Conservation (phyloP, 2,113 vertebrate genomes). For the Sakesphorus luctuosus region DNA sequence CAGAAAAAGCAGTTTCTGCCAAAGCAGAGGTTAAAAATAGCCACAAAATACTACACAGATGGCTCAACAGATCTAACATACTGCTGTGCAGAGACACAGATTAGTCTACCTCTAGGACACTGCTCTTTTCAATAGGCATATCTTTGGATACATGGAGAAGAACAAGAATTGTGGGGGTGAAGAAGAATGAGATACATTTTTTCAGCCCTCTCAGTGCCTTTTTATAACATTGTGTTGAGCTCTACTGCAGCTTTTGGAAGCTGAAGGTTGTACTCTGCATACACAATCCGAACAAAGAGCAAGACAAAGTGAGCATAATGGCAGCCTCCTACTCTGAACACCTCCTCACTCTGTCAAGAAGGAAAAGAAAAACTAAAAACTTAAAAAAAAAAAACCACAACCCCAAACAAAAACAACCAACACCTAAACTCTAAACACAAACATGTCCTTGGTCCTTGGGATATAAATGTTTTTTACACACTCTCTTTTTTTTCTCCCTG, state of each 20-base stretch:
- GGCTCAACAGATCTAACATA: constrained; percentile 34
- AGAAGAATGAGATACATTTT: background rate
- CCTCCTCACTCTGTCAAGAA: constrained; percentile 1
- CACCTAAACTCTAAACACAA: background rate
- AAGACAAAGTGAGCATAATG: background rate
- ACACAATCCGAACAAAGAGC: background rate
- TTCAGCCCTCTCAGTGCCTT: background rate
- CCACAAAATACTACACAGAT: constrained; percentile 33
- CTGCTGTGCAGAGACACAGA: background rate
- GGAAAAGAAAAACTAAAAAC: background rate
- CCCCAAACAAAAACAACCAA: background rate
- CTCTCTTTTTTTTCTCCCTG: background rate
- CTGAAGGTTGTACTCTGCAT: background rate
- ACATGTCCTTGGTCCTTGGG: background rate
- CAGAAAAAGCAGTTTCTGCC: background rate
- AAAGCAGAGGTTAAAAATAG: constrained; percentile 48
- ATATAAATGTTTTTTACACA: background rate
- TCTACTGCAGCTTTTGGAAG: background rate
- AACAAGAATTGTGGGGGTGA: background rate
- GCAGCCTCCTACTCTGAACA: constrained; percentile 12
- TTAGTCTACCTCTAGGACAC: background rate
- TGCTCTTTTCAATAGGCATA: constrained; percentile 11
- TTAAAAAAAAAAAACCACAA: background rate
- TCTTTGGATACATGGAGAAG: background rate
- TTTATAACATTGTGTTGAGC: background rate